phyloP scores from a whole-genome alignment of 2,888 invertebrate genomes.

The Fabriciana adippe region DNA sequence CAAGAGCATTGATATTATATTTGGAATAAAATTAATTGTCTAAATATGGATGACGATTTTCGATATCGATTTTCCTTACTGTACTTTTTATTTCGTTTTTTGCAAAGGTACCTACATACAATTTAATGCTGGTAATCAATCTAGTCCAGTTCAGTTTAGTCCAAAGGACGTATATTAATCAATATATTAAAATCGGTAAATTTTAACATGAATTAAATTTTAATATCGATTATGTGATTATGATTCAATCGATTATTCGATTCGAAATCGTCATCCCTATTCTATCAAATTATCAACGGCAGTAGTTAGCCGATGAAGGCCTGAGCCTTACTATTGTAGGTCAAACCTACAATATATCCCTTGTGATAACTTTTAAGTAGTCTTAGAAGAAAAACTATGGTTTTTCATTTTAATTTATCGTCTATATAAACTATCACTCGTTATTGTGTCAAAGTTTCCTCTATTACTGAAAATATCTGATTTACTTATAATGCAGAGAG shows the following conservation, averaged over 20 bases:
- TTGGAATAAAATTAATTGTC: slow-evolving; percentile 26
- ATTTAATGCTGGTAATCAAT: not conserved
- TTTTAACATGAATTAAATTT: not conserved
- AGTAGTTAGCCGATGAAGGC: slow-evolving; percentile 25
- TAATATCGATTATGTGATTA: not conserved
- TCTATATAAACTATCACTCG: slow-evolving; percentile 41
- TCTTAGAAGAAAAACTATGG: slow-evolving; percentile 33
- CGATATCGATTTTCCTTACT: slow-evolving; percentile 8
- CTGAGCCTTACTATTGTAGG: slow-evolving; percentile 45
- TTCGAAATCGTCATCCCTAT: slow-evolving; percentile 12
- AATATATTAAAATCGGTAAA: not conserved
- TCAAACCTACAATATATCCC: slow-evolving; percentile 58
- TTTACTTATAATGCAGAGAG: slow-evolving; percentile 15
- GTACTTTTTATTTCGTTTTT: not conserved
- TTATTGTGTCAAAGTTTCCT: slow-evolving; percentile 46
- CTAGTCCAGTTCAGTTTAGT: slow-evolving; percentile 2
- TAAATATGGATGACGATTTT: slow-evolving; percentile 19
- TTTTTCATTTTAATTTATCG: slow-evolving; percentile 35
- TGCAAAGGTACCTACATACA: not conserved
- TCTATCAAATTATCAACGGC: slow-evolving; percentile 1
- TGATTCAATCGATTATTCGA: not conserved
- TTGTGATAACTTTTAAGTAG: slow-evolving; percentile 62
- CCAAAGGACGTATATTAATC: slow-evolving; percentile 2
- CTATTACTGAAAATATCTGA: slow-evolving; percentile 34
- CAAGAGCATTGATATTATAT: slow-evolving; percentile 36